phyloP scores from a whole-genome alignment of 1,140 invertebrate genomes.

The Pogonognathellus flavescens region DNA sequence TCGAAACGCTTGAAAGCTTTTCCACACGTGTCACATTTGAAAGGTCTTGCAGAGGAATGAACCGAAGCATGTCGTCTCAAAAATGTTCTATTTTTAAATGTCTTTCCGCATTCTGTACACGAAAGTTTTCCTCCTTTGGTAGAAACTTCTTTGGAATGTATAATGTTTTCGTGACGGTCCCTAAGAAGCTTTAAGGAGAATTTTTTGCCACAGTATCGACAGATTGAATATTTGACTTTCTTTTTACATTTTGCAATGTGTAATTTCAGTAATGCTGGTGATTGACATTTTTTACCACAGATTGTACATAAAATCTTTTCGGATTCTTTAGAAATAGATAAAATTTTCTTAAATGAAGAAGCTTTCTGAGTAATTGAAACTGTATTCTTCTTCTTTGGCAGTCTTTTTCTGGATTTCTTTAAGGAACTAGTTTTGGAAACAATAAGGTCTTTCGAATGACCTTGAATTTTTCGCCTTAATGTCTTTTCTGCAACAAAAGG shows the following conservation, averaged over 20 bases:
- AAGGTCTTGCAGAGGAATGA: not conserved
- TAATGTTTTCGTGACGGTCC: constrained; percentile 1
- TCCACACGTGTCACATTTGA: constrained; percentile 12
- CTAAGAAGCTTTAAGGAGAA: constrained; percentile 11
- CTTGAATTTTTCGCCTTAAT: not conserved
- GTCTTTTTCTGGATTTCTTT: not conserved
- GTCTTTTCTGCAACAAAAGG: not conserved
- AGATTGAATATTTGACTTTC: not conserved
- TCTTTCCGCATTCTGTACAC: constrained; percentile 1
- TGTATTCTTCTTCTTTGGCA: not conserved
- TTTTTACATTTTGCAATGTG: constrained; percentile 12
- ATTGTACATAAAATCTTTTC: not conserved
- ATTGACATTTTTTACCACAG: not conserved
- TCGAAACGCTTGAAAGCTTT: constrained; percentile 15
- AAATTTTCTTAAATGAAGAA: not conserved
- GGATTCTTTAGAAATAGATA: not conserved
- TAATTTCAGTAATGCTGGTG: not conserved
- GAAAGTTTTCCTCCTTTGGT: not conserved
- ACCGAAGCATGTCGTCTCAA: constrained; percentile 12
- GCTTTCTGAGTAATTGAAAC: not conserved
- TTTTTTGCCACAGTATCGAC: constrained; percentile 14
- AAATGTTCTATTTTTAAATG: not conserved
- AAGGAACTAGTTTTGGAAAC: not conserved
- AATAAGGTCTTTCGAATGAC: not conserved
- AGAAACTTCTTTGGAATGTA: not conserved